Conservation (phyloP, 2,888 invertebrate genomes). For the Eupeodes luniger region DNA sequence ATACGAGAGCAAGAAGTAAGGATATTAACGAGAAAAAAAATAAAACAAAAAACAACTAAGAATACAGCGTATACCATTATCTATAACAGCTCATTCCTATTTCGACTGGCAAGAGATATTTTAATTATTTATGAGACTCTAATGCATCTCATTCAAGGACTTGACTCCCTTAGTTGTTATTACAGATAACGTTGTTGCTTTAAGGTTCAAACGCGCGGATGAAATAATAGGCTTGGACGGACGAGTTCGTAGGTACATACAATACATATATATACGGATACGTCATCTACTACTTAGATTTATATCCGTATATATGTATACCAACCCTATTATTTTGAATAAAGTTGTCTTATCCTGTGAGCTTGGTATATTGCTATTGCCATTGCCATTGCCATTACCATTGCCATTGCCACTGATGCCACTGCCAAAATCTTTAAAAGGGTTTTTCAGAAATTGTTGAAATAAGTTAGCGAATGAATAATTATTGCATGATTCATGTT, state of each 20-base stretch:
- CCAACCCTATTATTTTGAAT: constrained; percentile 64
- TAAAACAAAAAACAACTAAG: constrained; percentile 32
- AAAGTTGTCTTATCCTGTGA: constrained; percentile 70
- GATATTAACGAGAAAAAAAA: constrained; percentile 48
- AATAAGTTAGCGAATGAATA: constrained; percentile 75
- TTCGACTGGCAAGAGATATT: constrained; percentile 61
- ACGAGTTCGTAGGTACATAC: not conserved
- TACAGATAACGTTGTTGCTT: constrained; percentile 67
- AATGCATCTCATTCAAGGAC: constrained; percentile 75
- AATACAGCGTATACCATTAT: constrained; percentile 44
- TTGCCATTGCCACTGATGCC: constrained; percentile 20
- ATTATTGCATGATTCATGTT: constrained; percentile 75
- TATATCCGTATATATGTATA: constrained; percentile 4
- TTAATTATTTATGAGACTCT: constrained; percentile 74
- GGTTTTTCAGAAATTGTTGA: constrained; percentile 68
- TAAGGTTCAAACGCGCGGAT: constrained; percentile 72
- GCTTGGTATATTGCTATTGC: constrained; percentile 35
- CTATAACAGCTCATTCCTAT: constrained; percentile 61
- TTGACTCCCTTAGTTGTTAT: constrained; percentile 69
- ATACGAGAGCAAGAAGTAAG: constrained; percentile 28
- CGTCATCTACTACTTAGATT: constrained; percentile 71
- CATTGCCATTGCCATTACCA: constrained; percentile 53
- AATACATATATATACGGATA: constrained; percentile 23
- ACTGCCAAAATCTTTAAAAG: constrained; percentile 64
- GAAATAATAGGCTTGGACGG: constrained; percentile 71